Evolutionary conservation across 2,113 vertebrate species (phyloP).

Genomic region (Butastur rufipennis): DNA sequence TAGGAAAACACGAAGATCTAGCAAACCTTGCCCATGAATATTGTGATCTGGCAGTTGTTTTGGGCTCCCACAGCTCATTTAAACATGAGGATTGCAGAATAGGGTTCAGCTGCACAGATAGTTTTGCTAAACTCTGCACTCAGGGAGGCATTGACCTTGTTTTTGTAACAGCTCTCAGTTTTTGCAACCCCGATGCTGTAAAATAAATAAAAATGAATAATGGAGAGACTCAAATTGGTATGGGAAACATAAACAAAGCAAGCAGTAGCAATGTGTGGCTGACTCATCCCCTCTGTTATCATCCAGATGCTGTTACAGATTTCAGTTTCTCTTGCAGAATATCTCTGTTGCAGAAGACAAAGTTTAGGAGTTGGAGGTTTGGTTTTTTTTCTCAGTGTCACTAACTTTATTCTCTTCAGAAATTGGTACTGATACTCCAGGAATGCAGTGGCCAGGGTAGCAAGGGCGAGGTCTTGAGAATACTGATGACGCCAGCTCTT

Average conservation of each 20-base stretch:
- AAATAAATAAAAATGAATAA: slow-evolving; percentile 52
- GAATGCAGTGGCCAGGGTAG: neutral
- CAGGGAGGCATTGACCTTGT: neutral
- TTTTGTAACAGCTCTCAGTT: slow-evolving; percentile 25
- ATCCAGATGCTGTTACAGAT: slow-evolving; percentile 39
- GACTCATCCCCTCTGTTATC: slow-evolving; percentile 46
- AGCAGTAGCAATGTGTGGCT: slow-evolving; percentile 16
- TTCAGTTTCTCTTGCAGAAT: slow-evolving; percentile 1
- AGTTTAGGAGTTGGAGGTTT: neutral
- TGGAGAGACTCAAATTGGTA: neutral
- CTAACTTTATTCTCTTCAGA: neutral
- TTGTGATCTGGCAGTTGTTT: neutral
- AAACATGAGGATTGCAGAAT: neutral
- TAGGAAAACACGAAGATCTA: neutral
- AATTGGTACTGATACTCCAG: neutral
- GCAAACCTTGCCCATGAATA: neutral
- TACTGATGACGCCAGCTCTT: neutral
- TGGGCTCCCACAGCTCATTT: neutral
- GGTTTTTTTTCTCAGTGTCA: neutral
- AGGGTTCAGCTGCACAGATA: neutral
- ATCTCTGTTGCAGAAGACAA: neutral
- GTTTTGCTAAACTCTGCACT: slow-evolving; percentile 14
- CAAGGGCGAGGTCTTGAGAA: neutral
- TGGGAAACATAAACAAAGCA: slow-evolving; percentile 51
- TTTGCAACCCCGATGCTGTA: slow-evolving; percentile 11